A percentile compares a stretch with the other conserved stretches of the same genome.
Conservation (phyloP, 2,113 vertebrate genomes). For the Calyptommatus sinebrachiatus region DNA sequence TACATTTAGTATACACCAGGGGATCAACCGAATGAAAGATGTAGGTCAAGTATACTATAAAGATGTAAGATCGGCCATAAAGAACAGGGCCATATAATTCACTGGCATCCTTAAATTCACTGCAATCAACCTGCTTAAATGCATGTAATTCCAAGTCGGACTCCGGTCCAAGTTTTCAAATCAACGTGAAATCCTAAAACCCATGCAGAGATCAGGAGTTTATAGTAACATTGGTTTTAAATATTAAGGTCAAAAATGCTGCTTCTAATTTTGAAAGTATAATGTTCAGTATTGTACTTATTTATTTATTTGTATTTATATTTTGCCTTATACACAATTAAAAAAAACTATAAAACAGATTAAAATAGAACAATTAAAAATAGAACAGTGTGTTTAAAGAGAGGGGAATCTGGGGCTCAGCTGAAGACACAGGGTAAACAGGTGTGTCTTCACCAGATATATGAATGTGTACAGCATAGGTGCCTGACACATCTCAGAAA, state of each 20-base stretch:
- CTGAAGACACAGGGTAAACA: too few species aligned
- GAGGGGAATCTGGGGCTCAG: too few species aligned
- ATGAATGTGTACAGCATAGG: too few species aligned
- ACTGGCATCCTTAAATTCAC: background rate
- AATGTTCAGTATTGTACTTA: background rate
- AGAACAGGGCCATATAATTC: slow-evolving; percentile 15
- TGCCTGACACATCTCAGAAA: too few species aligned
- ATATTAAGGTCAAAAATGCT: background rate
- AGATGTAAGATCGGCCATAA: slow-evolving; percentile 3
- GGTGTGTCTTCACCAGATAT: too few species aligned
- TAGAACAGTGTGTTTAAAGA: too few species aligned
- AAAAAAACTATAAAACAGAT: too few species aligned
- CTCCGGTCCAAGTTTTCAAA: background rate
- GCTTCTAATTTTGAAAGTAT: background rate
- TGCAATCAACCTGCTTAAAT: background rate
- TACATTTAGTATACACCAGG: slow-evolving; percentile 26
- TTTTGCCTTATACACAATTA: too few species aligned
- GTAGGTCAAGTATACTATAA: slow-evolving; percentile 20
- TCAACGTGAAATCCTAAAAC: background rate
- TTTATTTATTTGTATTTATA: too few species aligned
- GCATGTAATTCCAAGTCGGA: background rate
- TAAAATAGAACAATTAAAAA: too few species aligned
- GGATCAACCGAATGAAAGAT: slow-evolving; percentile 38
- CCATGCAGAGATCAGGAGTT: background rate
- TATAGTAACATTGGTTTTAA: background rate